Base-by-base conservation (phyloP, 2,888 invertebrate genomes). In the Drosophila lacicola region DNA sequence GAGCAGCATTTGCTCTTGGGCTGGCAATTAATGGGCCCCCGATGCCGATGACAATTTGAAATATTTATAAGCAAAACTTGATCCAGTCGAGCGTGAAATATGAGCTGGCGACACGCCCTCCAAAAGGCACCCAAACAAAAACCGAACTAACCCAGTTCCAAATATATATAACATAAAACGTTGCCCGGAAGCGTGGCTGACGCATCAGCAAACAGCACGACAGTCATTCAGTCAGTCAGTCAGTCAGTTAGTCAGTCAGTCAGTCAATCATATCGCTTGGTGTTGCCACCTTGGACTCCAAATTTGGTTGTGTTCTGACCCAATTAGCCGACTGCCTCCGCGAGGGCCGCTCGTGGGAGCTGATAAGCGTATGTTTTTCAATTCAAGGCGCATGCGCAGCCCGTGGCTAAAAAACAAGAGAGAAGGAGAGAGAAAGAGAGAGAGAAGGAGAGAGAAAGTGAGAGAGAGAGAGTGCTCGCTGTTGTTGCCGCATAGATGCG, bases 1-100 rank as follows among this genome's bases (percentile, higher is more conserved):
- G 39, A 46, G 68, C 17, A 47, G 46, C 65, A 29, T 25, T 57
- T 39, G 39, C 34, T 34, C 25, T 10, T 56, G 14, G 21, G 29
- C 6, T 17, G 14, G 67, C 62, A 74, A 74, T 78, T 67, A 74
- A 66, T 71, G 77, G 44, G 17, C 57, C 56, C 57, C 56, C 50
- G 46, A 50, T 54, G 60, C 34, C 14, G 51, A 44, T 51, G 58
- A 66, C 58, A 68, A 53, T 71, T 62, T 47, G 41, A 56, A 53
- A 49, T 29, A 29, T 70, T 56, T 58, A 51, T 44, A 39, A 61
- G 19, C 34, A 55, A 47, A 54, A 66, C 41, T 45, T 9, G 33
- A 58, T 49, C 51, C 67, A 88, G 67, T 77, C 72, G 66, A 77
- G 69, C 83, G 70, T 83, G 74, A 86, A 83, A 89, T 83, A 83